Percentiles rank a stretch among this genome's conserved stretches.
phyloP scores from a whole-genome alignment of 2,797 vertebrate genomes.

The Crax fasciolata region DNA sequence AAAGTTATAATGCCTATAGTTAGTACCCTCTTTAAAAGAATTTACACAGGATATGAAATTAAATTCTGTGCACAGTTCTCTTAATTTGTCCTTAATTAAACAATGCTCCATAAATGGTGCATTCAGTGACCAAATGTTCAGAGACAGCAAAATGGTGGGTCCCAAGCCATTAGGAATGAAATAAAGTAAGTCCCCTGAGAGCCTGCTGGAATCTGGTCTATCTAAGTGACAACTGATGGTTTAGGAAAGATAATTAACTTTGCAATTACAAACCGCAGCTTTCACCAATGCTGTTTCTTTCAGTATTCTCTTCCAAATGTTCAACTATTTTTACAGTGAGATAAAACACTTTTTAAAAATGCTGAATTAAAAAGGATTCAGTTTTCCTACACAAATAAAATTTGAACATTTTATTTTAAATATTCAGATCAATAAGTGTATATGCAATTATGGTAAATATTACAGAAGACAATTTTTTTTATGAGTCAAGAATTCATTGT shows the following conservation, averaged over 20 bases:
- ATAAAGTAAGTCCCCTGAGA: conserved; percentile 89
- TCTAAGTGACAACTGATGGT: conserved; percentile 95
- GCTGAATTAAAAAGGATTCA: conserved; percentile 66
- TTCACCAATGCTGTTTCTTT: conserved; percentile 86
- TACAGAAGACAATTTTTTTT: conserved; percentile 4
- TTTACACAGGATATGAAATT: conserved; percentile 91
- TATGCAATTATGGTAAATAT: conserved; percentile 56
- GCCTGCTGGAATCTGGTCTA: conserved; percentile 88
- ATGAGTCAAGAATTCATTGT: conserved; percentile 12
- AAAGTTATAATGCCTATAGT: conserved; percentile 94
- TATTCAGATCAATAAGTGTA: conserved; percentile 74
- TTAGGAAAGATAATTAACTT: conserved; percentile 99
- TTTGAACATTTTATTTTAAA: conserved; percentile 77
- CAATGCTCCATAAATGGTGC: conserved; percentile 94
- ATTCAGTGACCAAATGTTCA: conserved; percentile 94
- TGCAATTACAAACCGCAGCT: conserved; percentile 93
- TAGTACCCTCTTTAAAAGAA: conserved; percentile 92
- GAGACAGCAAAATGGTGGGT: conserved; percentile 88
- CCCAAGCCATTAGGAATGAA: conserved; percentile 91
- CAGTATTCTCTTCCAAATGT: conserved; percentile 83
- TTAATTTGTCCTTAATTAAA: conserved; percentile 98
- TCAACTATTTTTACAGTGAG: conserved; percentile 77
- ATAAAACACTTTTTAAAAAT: conserved; percentile 76
- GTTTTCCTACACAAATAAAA: conserved; percentile 74
- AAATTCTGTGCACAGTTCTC: conserved; percentile 93